phyloP scores from a whole-genome alignment of 2,797 vertebrate genomes.

The Anguilla anguilla region DNA sequence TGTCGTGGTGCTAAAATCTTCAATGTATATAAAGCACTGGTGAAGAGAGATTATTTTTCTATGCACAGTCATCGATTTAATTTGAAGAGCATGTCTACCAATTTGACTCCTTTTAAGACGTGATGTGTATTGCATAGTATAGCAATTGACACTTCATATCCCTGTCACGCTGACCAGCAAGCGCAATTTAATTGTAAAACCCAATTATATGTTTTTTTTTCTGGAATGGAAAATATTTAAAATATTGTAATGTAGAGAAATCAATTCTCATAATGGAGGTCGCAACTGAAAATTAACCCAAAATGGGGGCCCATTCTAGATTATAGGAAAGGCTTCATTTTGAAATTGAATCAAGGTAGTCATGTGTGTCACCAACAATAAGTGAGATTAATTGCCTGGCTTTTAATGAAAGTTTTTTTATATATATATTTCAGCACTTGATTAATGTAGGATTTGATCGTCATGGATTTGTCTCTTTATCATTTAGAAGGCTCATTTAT shows the following conservation, averaged over 20 bases:
- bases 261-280: background rate
- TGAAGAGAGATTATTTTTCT: background rate
- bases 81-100: background rate
- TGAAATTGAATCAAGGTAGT: background rate
- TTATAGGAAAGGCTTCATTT: constrained; percentile 1
- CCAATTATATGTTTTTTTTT: background rate
- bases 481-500: constrained; percentile 13
- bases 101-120: background rate
- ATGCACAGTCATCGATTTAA: background rate
- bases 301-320: background rate
- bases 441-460: background rate
- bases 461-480: background rate
- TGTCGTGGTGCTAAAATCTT: background rate
- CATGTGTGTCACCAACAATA: background rate
- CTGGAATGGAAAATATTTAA: background rate
- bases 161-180: background rate
- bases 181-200: background rate
- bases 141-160: background rate
- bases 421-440: background rate
- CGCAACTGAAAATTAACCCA: background rate
- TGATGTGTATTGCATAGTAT: background rate
- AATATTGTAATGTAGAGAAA: background rate
- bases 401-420: background rate
- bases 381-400: constrained; percentile 1
- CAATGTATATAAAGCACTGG: background rate